Conservation (phyloP, 2,888 invertebrate genomes). For the Eupelmus urozonus region DNA sequence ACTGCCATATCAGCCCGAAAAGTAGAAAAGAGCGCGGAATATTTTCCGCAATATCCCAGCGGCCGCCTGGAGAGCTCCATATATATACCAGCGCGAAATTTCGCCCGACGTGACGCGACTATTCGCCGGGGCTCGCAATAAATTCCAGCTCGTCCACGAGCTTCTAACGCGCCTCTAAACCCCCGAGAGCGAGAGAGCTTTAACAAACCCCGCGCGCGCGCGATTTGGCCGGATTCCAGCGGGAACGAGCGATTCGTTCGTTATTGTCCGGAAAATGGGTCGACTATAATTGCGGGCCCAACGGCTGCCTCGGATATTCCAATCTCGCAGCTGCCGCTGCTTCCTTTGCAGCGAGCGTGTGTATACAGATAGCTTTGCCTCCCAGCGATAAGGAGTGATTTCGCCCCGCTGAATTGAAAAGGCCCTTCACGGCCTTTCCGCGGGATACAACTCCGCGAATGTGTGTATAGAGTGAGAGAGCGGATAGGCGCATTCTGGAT, state of each 20-base stretch:
- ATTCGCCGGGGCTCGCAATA: constrained; percentile 46
- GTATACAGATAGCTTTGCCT: constrained; percentile 4
- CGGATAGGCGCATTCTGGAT: no score
- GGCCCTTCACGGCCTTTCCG: constrained; percentile 8
- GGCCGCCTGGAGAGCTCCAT: constrained; percentile 2
- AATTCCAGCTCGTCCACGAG: constrained; percentile 63
- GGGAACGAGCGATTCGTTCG: constrained; percentile 67
- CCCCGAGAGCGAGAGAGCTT: constrained; percentile 73
- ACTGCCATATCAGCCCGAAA: constrained; percentile 26
- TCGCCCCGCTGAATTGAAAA: constrained; percentile 36
- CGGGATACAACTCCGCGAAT: background rate
- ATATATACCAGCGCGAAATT: constrained; percentile 29
- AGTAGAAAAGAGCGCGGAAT: constrained; percentile 33
- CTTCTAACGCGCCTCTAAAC: constrained; percentile 67
- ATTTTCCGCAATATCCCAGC: constrained; percentile 42
- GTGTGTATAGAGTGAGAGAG: background rate
- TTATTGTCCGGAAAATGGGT: constrained; percentile 76
- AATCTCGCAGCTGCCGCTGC: constrained; percentile 40
- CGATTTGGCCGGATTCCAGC: constrained; percentile 73
- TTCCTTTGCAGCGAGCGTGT: background rate
- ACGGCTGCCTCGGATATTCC: constrained; percentile 29
- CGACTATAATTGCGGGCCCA: constrained; percentile 70
- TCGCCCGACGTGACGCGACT: constrained; percentile 49
- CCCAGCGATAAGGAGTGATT: constrained; percentile 37
- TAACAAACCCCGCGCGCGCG: constrained; percentile 68